phyloP scores from a whole-genome alignment of 2,888 invertebrate genomes.

The Latheticus oryzae region DNA sequence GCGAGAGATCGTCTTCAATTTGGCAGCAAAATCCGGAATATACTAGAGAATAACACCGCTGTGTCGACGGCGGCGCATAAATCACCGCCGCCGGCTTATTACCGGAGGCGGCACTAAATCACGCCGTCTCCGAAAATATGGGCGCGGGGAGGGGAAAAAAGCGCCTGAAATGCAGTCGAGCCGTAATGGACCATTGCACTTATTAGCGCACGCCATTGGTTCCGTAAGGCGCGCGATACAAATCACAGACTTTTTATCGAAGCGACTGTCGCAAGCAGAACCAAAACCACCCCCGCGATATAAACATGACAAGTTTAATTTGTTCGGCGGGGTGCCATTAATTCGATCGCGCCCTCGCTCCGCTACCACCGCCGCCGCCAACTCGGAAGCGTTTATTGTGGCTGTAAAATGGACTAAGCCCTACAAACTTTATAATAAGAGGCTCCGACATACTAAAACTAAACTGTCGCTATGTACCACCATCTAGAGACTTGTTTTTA shows the following conservation, averaged over 20 bases:
- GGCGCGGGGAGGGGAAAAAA: conserved; percentile 37
- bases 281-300: conserved; percentile 45
- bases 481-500: conserved; percentile 55
- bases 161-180: conserved; percentile 51
- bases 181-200: conserved; percentile 63
- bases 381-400: conserved; percentile 57
- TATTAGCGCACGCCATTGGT: conserved; percentile 64
- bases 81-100: conserved; percentile 51
- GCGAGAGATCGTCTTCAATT: conserved; percentile 66
- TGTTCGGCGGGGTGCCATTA: conserved; percentile 56
- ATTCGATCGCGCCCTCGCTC: conserved; percentile 52
- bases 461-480: conserved; percentile 36
- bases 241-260: not conserved
- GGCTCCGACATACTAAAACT: conserved; percentile 40
- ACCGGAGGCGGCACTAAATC: conserved; percentile 55
- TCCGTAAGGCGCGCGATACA: conserved; percentile 40
- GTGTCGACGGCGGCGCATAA: conserved; percentile 53
- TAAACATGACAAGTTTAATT: conserved; percentile 54
- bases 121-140: conserved; percentile 49
- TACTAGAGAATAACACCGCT: conserved; percentile 58
- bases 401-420: conserved; percentile 59
- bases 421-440: conserved; percentile 60
- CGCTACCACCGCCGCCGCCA: conserved; percentile 42
- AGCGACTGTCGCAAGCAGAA: conserved; percentile 22
- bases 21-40: conserved; percentile 65